phyloP scores from a whole-genome alignment of 2,113 vertebrate genomes.

The Phalacrocorax brasilianus region DNA sequence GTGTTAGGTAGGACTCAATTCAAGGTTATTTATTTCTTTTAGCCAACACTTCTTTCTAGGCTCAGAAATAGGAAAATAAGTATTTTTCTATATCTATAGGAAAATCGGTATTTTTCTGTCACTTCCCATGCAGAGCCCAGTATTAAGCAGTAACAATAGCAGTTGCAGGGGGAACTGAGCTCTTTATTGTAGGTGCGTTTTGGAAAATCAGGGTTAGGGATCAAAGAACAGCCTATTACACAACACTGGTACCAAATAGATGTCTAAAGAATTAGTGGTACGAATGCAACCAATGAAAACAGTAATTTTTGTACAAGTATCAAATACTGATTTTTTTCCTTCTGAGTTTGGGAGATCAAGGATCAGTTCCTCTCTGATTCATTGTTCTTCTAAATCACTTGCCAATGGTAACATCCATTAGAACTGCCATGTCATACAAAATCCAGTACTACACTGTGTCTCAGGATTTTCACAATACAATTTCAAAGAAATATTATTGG shows the following conservation, averaged over 20 bases:
- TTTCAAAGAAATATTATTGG: conserved; percentile 8
- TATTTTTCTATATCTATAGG: neutral
- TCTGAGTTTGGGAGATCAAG: neutral
- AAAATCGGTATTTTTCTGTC: neutral
- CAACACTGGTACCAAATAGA: neutral
- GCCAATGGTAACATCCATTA: neutral
- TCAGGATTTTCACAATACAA: neutral
- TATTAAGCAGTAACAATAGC: neutral
- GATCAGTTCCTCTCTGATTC: neutral
- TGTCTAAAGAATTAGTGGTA: neutral
- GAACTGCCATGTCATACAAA: neutral
- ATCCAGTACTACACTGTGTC: neutral
- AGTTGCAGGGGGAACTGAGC: neutral
- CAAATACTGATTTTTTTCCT: neutral
- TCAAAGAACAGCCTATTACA: neutral
- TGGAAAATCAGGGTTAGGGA: neutral
- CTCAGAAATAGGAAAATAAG: neutral
- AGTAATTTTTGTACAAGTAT: neutral
- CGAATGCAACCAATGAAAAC: neutral
- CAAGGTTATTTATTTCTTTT: neutral
- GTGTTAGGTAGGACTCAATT: neutral
- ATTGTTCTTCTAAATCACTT: neutral
- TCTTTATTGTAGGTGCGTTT: neutral
- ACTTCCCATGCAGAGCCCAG: neutral
- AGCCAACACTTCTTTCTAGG: neutral